These are phyloP conservation scores for Notothenia coriiceps DNA, from an alignment of 2,113 vertebrate genomes.

Conservation along the genomic window DNA sequence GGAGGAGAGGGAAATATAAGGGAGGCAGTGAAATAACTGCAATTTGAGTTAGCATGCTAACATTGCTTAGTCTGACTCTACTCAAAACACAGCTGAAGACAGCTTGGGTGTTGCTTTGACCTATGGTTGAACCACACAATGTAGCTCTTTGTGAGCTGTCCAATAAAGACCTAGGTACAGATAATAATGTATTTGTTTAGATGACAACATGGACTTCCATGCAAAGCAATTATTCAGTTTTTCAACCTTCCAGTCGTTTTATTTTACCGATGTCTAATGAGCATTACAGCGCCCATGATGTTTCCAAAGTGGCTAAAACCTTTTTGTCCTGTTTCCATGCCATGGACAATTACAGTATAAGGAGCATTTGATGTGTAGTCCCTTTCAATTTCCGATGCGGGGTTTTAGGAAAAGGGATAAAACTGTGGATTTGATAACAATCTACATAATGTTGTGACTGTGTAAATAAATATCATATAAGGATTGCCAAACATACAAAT, in stretches of 20 bases:
- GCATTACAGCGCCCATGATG: neutral
- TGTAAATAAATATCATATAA: neutral
- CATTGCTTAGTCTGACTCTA: neutral
- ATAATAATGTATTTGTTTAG: no score
- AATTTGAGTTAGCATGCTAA: no score
- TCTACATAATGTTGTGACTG: neutral
- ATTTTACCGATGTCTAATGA: constrained; percentile 2
- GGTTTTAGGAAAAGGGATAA: constrained; percentile 6
- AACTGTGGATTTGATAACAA: neutral
- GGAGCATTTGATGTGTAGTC: constrained; percentile 3
- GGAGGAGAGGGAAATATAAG: no score
- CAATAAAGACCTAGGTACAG: no score
- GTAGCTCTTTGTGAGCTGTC: neutral
- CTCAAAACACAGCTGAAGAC: neutral
- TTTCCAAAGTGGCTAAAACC: neutral
- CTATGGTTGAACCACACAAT: neutral
- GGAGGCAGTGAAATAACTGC: no score
- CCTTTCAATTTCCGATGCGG: neutral
- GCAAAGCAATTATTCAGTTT: neutral
- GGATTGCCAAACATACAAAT: no score
- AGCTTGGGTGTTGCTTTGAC: neutral
- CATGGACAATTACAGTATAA: neutral
- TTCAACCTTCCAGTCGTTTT: neutral
- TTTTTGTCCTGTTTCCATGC: neutral
- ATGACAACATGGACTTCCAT: neutral